Evolutionary conservation across 1,140 invertebrate species (phyloP).

Genomic region (Bombus impatiens): DNA sequence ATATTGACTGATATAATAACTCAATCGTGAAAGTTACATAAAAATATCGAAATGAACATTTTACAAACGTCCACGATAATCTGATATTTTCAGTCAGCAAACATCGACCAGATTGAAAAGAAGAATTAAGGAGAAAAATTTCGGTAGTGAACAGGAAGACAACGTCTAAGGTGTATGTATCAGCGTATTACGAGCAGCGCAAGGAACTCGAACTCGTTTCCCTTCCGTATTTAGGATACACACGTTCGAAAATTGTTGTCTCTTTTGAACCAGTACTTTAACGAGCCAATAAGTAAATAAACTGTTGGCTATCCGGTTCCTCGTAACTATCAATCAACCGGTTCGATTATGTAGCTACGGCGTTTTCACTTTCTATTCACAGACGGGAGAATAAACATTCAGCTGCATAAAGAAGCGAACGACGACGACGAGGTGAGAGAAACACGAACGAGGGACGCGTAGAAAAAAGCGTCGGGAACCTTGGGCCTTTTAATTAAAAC

Average conservation of each 20-base stretch:
- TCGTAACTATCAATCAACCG: constrained; percentile 53
- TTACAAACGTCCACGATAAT: background rate
- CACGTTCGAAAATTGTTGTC: constrained; percentile 28
- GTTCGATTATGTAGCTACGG: constrained; percentile 45
- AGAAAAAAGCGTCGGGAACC: background rate
- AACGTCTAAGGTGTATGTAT: background rate
- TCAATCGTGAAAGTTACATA: background rate
- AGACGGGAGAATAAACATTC: constrained; percentile 28
- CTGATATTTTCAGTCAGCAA: background rate
- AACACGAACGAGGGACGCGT: background rate
- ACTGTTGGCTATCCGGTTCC: constrained; percentile 10
- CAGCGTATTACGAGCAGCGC: background rate
- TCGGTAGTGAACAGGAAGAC: background rate
- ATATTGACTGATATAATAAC: no score
- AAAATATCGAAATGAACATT: background rate
- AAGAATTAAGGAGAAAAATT: background rate
- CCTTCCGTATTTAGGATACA: constrained; percentile 18
- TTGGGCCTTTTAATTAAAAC: constrained; percentile 13
- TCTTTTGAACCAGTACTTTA: background rate
- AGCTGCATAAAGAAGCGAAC: background rate
- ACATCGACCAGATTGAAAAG: background rate
- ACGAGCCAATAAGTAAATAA: constrained; percentile 44
- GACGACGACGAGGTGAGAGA: constrained; percentile 15
- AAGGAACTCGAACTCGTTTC: background rate
- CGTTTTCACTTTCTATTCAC: constrained; percentile 53